Percentiles rank a stretch among this genome's conserved stretches.
Evolutionary conservation across 1,140 invertebrate species (phyloP).

Genomic region (Zaprionus kolodkinae): DNA sequence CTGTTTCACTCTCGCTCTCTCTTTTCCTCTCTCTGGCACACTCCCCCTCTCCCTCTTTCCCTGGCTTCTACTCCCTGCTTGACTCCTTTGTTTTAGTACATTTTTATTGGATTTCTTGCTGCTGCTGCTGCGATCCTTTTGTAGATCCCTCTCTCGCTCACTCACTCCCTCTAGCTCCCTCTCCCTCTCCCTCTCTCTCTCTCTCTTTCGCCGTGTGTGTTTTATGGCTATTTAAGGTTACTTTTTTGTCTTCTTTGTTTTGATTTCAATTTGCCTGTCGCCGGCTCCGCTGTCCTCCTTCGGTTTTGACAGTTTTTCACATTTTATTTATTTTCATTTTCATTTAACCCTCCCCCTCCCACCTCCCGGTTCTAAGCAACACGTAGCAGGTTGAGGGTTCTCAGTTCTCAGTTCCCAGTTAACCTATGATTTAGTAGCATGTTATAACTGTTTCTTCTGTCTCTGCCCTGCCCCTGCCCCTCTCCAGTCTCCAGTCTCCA

Average conservation of each 20-base stretch:
- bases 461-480: constrained; percentile 52
- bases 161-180: constrained; percentile 13
- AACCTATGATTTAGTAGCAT: constrained; percentile 78
- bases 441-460: constrained; percentile 78
- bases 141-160: neutral
- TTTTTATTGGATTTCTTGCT: constrained; percentile 66
- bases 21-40: neutral
- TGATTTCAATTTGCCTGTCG: constrained; percentile 73
- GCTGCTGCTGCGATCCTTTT: constrained; percentile 56
- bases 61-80: neutral
- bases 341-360: constrained; percentile 23
- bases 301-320: constrained; percentile 66
- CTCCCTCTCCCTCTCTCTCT: constrained; percentile 4
- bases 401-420: constrained; percentile 25
- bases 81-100: constrained; percentile 58
- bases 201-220: constrained; percentile 39
- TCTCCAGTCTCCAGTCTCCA: too few species aligned
- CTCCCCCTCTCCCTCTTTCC: neutral
- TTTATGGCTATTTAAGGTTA: constrained; percentile 73
- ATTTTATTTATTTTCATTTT: constrained; percentile 69
- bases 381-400: constrained; percentile 73
- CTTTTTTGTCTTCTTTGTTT: constrained; percentile 57
- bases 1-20: neutral
- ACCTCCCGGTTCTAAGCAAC: constrained; percentile 32
- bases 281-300: constrained; percentile 12